Conservation (phyloP, 2,797 vertebrate species). For the Melanogrammus aeglefinus region DNA sequence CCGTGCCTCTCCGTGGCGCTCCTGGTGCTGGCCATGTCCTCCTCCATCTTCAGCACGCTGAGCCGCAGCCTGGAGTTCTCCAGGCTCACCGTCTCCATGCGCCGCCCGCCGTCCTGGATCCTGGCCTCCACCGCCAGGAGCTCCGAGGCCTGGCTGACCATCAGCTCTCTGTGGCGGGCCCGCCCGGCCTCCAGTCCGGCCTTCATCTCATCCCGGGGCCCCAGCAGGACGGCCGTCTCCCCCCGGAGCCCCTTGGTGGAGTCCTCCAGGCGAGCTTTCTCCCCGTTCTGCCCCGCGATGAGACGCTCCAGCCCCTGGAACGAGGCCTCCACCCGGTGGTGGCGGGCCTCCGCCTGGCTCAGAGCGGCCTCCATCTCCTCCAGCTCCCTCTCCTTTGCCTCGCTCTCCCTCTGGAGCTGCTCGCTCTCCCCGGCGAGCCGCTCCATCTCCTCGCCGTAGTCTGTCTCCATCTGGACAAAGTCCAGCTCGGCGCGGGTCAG, state of each 20-base stretch:
- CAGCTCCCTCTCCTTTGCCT: constrained; percentile 51
- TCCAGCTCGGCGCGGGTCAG: constrained; percentile 30
- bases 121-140: constrained; percentile 50
- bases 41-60: constrained; percentile 48
- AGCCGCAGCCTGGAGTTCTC: constrained; percentile 70
- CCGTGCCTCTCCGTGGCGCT: constrained; percentile 30
- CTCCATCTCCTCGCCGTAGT: constrained; percentile 28
- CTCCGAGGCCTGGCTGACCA: constrained; percentile 38
- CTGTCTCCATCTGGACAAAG: constrained; percentile 28
- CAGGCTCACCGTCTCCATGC: constrained; percentile 57
- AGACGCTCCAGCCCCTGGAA: constrained; percentile 26
- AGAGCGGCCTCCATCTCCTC: constrained; percentile 45
- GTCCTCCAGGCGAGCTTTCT: constrained; percentile 37
- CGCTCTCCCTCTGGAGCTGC: constrained; percentile 15
- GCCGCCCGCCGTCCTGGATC: constrained; percentile 50
- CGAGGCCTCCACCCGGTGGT: constrained; percentile 28
- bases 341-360: constrained; percentile 44
- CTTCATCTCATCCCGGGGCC: constrained; percentile 50
- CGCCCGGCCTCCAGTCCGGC: constrained; percentile 39
- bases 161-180: constrained; percentile 11
- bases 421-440: constrained; percentile 24
- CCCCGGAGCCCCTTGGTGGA: constrained; percentile 33
- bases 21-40: constrained; percentile 29
- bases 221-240: constrained; percentile 36
- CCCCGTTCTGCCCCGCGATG: constrained; percentile 27